phyloP scores from a whole-genome alignment of 2,797 vertebrate genomes.

The Scolopax rusticola region DNA sequence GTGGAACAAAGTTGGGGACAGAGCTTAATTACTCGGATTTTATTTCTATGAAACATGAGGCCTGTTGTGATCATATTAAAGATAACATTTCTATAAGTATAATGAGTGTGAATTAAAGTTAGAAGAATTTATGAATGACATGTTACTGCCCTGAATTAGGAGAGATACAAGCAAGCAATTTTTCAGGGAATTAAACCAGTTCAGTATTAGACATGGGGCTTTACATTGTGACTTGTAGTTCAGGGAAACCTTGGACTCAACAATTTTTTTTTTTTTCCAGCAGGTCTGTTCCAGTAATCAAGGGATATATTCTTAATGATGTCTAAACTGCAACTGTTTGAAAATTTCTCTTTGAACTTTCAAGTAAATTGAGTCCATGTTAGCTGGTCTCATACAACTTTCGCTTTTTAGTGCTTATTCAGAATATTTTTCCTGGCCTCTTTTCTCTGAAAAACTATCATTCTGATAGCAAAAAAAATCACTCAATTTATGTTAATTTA shows the following conservation, averaged over 20 bases:
- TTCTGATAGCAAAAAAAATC: not conserved
- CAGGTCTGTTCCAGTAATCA: not conserved
- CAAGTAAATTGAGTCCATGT: not conserved
- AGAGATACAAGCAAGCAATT: not conserved
- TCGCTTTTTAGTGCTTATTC: not conserved
- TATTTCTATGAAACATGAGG: not conserved
- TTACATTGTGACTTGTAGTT: not conserved
- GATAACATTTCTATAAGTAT: not conserved
- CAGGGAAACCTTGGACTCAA: not conserved
- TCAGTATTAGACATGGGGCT: not conserved
- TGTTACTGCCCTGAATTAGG: not conserved
- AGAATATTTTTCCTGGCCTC: rapidly evolving
- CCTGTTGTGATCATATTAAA: not conserved
- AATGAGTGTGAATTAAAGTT: not conserved
- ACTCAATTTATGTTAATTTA: not conserved
- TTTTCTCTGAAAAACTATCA: not conserved
- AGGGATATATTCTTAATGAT: not conserved
- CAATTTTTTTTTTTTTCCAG: not conserved
- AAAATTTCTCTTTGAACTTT: not conserved
- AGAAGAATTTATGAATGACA: not conserved
- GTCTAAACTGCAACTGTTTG: not conserved
- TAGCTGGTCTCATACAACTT: not conserved
- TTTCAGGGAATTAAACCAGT: not conserved
- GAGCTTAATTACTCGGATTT: not conserved
- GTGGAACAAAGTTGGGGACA: not conserved